A percentile compares a stretch with the other conserved stretches of the same genome.
Evolutionary conservation across 2,888 invertebrate genomes (phyloP).

Genomic region (Sinotaia quadrata): DNA sequence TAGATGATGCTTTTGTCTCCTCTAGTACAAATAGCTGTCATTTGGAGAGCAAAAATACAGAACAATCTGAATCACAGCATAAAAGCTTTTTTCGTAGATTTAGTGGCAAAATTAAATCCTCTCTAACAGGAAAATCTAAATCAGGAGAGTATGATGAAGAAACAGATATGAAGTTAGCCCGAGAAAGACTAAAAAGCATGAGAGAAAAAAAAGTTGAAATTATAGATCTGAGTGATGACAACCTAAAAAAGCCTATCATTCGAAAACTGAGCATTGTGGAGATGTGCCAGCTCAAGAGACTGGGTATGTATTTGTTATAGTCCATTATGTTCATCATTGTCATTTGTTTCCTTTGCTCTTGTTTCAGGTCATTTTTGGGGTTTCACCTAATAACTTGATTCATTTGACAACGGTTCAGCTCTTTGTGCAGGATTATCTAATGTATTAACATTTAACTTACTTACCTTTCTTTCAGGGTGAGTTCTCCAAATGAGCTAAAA

Average conservation of each 20-base stretch:
- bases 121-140: slow-evolving; percentile 36
- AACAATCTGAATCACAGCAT: background rate
- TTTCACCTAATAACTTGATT: background rate
- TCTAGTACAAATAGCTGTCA: too few relatives aligned
- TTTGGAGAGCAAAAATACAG: slow-evolving; percentile 6
- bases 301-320: slow-evolving; percentile 35
- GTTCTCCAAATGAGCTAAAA: slow-evolving; percentile 13
- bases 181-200: slow-evolving; percentile 7
- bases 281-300: slow-evolving; percentile 34
- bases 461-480: slow-evolving; percentile 27
- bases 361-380: background rate
- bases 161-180: slow-evolving; percentile 25
- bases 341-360: background rate
- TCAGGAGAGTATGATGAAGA: slow-evolving; percentile 43
- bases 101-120: slow-evolving; percentile 54
- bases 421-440: background rate
- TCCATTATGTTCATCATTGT: background rate
- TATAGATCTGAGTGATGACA: slow-evolving; percentile 57
- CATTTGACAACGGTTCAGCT: background rate
- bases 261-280: slow-evolving; percentile 49
- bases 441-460: background rate
- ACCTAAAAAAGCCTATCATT: slow-evolving; percentile 44
- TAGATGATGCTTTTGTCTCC: too few relatives aligned
- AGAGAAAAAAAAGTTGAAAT: slow-evolving; percentile 48
- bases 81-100: slow-evolving; percentile 51